Evolutionary conservation across 2,888 invertebrate species (phyloP).

Genomic region (Helleia helle): DNA sequence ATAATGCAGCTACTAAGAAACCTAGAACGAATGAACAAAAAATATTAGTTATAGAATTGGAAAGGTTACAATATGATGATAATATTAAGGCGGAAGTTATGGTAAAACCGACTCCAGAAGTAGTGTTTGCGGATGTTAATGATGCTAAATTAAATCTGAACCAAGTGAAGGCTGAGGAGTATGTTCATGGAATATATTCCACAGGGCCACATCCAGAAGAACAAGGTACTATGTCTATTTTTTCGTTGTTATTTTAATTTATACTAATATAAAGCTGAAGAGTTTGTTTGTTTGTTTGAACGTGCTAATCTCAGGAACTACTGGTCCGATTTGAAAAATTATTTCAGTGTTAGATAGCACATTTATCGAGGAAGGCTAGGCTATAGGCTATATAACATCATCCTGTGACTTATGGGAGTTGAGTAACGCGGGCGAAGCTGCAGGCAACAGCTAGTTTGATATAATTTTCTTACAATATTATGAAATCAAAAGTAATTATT

Average conservation of each 20-base stretch:
- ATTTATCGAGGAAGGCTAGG: too few relatives aligned
- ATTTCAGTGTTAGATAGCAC: too few relatives aligned
- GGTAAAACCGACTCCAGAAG: conserved; percentile 26
- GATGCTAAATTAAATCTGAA: conserved; percentile 29
- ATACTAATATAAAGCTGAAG: too few relatives aligned
- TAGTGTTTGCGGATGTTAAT: conserved; percentile 53
- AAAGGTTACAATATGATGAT: conserved; percentile 11
- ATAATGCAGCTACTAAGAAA: conserved; percentile 15
- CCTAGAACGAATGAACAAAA: conserved; percentile 8
- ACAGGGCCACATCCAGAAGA: conserved; percentile 1
- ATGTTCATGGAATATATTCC: conserved; percentile 5
- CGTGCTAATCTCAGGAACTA: too few relatives aligned
- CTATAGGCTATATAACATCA: too few relatives aligned
- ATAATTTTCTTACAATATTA: too few relatives aligned
- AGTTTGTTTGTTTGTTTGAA: too few relatives aligned
- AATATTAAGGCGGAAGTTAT: conserved; percentile 1
- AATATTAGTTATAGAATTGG: not conserved
- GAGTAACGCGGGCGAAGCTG: too few relatives aligned
- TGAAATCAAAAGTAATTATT: too few relatives aligned
- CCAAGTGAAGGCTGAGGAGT: conserved; percentile 39
- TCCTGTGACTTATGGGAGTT: too few relatives aligned
- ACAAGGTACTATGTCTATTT: not conserved
- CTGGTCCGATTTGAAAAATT: too few relatives aligned
- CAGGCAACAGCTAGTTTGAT: too few relatives aligned
- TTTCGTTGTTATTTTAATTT: not conserved